phyloP scores from a whole-genome alignment of 2,797 vertebrate genomes.

The Podarcis lilfordi region DNA sequence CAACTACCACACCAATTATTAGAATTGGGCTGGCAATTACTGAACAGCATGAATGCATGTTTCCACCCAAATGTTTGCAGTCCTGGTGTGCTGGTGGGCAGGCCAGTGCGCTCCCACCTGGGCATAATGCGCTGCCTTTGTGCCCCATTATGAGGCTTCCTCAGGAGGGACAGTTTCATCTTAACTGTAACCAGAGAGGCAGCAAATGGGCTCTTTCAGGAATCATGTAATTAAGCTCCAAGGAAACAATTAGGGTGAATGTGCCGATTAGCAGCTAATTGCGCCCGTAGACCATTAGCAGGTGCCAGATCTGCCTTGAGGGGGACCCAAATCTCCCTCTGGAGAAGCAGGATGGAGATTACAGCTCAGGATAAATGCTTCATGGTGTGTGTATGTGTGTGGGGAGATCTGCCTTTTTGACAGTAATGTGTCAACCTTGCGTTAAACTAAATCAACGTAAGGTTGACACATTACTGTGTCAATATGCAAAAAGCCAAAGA shows the following conservation, averaged over 20 bases:
- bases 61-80: background rate
- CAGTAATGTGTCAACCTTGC: background rate
- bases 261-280: conserved; percentile 28
- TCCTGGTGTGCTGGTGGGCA: background rate
- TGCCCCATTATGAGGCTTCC: background rate
- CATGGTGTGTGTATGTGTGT: background rate
- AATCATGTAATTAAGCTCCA: conserved; percentile 30
- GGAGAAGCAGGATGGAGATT: background rate
- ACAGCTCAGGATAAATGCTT: background rate
- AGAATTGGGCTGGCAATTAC: background rate
- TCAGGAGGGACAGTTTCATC: background rate
- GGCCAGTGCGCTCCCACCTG: background rate
- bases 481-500: no score
- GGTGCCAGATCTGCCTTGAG: background rate
- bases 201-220: background rate
- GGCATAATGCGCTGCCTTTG: background rate
- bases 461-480: no score
- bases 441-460: no score
- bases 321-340: background rate
- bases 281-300: conserved; percentile 2
- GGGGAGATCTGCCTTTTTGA: background rate
- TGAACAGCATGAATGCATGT: background rate
- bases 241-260: conserved; percentile 9
- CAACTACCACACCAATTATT: background rate
- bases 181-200: conserved; percentile 6